Base-by-base conservation (phyloP, 2,888 invertebrate species). In the Morpho helenor region DNA sequence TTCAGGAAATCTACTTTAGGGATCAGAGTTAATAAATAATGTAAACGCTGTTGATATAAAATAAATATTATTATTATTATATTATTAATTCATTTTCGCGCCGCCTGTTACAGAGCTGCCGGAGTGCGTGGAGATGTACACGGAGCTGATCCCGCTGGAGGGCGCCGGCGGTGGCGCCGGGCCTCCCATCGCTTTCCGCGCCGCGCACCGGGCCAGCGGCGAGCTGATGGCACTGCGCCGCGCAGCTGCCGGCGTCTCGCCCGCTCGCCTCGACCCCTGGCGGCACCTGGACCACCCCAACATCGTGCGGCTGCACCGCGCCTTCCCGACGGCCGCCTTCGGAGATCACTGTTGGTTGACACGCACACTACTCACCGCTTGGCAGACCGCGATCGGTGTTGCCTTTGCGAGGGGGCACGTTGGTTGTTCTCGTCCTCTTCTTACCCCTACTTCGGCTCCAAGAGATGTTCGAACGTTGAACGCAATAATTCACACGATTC, bases 221-320 rank as follows among this genome's bases (percentile, higher is more conserved):
- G 93, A 95, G 50, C 93, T 95, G 68, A 97, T 95, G 84, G 98
- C 97, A 71, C 88, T 99, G 66, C 93, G 98, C 60, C 93, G 98
- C 8, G 49, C 44, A 39, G 31, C 43, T 46, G 41, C 16, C 23
- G 16, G 41, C 23, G 44, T 5, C 31, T 39, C 54, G 57, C 39
- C 43, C 46, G 10, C 43, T 76, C 95, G 97, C 91, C 95, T 98
- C 47, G 98, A 99, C 71, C 93, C 95, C 91, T 99, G 99, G 99
- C 98, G 97, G 82, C 96, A 97, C 84, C 91, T 99, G 59, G 95
- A 95, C 76, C 99, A 99, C 87, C 96, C 98, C 72, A 99, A 99
- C 91, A 93, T 99, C 69, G 97, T 99, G 61, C 96, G 96, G 72
- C 91, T 99, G 59, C 94, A 96, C 75, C 98, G 99, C 81, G 96